Evolutionary conservation across 2,113 vertebrate genomes (phyloP), one percentile per base, ranked within the genome.

Genomic region (Cichladusa arquata): DNA sequence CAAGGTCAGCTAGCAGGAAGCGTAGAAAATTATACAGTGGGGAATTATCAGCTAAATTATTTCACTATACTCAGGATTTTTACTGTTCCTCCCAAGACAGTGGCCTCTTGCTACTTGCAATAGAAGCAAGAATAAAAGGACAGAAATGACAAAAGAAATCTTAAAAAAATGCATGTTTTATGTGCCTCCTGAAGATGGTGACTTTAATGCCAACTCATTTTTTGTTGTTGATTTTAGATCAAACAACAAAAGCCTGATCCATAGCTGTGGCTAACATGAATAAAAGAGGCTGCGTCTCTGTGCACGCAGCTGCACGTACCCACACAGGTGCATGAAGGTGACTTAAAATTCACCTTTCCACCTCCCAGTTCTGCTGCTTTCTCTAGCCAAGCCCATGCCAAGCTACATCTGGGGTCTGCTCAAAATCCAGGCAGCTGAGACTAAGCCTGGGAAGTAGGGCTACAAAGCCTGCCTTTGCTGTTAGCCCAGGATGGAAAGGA

Each of bases 1-100:
- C 98, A 98, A 98, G 98, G 98, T 98, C 98, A 98, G 98, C 96
- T 98, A 98, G 98, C 98, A 98, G 98, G 97, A 98, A 98, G 97
- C 93, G 54, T 92, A 98, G 97, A 98, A 98, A 98, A 98, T 98
- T 97, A 98, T 98, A 97, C 98, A 96, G 97, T 95, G 92, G 98
- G 98, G 98, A 98, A 98, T 98, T 98, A 98, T 98, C 98, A 98
- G 97, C 96, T 98, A 98, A 98, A 98, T 98, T 98, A 98, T 98
- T 98, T 98, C 98, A 98, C 98, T 98, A 97, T 97, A 97, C 98
- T 98, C 97, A 98, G 98, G 98, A 97, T 98, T 98, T 98, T 98
- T 97, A 98, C 97, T 97, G 97, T 97, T 98, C 97, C 95, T 98
- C 98, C 98, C 97, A 97, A 98, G 98, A 98, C 93, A 36, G 96